Base-by-base conservation (phyloP, 2,113 vertebrate species). In the Macquaria australasica region DNA sequence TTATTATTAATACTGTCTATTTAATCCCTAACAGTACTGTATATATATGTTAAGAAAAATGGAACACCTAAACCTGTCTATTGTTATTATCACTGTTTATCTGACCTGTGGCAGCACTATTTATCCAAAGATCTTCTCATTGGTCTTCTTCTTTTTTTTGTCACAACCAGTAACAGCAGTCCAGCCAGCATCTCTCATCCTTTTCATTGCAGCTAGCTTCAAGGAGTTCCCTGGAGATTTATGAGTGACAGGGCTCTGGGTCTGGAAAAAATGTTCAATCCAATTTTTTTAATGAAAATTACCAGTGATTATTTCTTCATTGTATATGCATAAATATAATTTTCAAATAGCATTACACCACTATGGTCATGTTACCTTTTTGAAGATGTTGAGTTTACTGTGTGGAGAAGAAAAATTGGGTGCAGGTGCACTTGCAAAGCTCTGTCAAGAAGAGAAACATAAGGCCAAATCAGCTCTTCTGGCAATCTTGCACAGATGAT, bases 161-260 rank as follows among this genome's bases (percentile, higher is more conserved):
- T 97, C 96, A 77, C 88, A 68, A 91, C 94, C 96, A 86, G 95
- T 95, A 50, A 98, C 90, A 1, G 96, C 93, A 55, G 95, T 94
- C 98, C 98, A 99, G 3, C 95, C 96, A 3, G 97, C 96, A 74
- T 98, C 97, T 9, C 90, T 91, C 88, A 96, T 97, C 76, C 97
- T 97, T 90, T 96, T 97, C 75, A 97, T 91, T 87, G 96, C 88
- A 88, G 95, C 94, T 70, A 96, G 74, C 86, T 97, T 99, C 80
- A 96, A 25, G 1, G 88, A 81, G 86, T 93, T 95, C 80, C 94
- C 95, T 79, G 96, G 94, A 78, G 96, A 95, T 91, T 95, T 96
- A 28, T 88, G 25, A 48, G n/a, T 63, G 80, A 78, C 70, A 72
- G 94, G 91, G 56, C 88, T 82, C 87, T 96, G 81, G 68, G 89